Evolutionary conservation across 2,797 vertebrate genomes (phyloP).

Genomic region (Perodicticus potto): DNA sequence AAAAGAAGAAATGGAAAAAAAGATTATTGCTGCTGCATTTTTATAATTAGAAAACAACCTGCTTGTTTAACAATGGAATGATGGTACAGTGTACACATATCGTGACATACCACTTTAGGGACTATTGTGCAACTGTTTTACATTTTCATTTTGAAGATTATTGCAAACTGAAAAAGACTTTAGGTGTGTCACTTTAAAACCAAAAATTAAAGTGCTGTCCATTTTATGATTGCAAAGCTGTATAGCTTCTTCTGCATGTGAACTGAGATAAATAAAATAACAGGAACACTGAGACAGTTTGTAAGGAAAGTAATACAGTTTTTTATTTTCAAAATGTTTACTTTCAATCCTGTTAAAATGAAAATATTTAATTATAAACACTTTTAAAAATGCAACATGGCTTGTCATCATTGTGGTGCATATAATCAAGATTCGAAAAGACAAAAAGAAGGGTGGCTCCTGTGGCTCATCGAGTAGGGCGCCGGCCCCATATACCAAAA

Average conservation of each 20-base stretch:
- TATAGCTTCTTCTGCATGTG: not conserved
- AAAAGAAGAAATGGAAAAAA: slow-evolving; percentile 29
- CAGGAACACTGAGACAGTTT: not conserved
- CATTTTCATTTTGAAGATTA: slow-evolving; percentile 41
- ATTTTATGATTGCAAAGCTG: not conserved
- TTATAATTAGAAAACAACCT: not conserved
- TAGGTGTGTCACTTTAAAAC: slow-evolving; percentile 19
- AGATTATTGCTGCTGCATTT: not conserved
- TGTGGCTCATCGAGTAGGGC: too few species aligned
- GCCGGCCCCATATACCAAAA: too few species aligned
- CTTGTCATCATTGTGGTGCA: not conserved
- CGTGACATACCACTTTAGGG: not conserved
- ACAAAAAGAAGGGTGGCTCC: not conserved
- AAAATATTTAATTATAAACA: slow-evolving; percentile 10
- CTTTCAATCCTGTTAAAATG: not conserved
- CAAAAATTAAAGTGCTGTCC: slow-evolving; percentile 36
- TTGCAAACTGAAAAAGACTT: not conserved
- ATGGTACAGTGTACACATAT: not conserved
- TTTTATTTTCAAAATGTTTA: not conserved
- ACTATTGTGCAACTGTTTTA: not conserved
- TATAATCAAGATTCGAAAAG: not conserved
- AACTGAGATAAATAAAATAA: slow-evolving; percentile 31
- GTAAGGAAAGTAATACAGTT: not conserved
- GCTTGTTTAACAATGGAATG: not conserved
- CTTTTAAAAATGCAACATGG: not conserved